Evolutionary conservation across 1,140 invertebrate species (phyloP), one percentile per base, ranked within the genome.

Genomic region (Leptoteleia sp.): DNA sequence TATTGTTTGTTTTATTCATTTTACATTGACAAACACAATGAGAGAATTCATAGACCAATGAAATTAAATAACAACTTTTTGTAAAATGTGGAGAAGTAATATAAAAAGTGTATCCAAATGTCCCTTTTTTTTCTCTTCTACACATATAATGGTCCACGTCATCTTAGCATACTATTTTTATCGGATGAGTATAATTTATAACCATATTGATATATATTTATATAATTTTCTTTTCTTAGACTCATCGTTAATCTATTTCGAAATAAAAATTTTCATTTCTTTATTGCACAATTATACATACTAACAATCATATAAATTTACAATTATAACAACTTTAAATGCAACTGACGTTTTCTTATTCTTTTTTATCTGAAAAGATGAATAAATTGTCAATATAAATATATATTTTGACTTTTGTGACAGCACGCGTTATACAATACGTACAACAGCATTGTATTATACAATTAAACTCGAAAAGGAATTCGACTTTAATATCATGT

Each of bases 71-170:
- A 76, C 64, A 76, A 62, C 72, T 61, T 76, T 76, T 68, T 68
- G 64, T 76, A 68, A 76, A 76, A 57, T 68, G 40, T 76, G 55
- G 54, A 68, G 57, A 76, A 68, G 64, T 70, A 76, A 76, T 76
- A 76, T 76, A 76, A 76, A 76, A 76, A 76, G 57, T 76, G 73
- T 76, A 76, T 76, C 57, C 71, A 75, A 75, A 75, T 67, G 61
- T 67, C 43, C 50, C n/a, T 22, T 13, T 75, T 67, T 72, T 35
- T 38, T 33, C n/a, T 73, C 59, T 52, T 67, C 61, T 75, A 75
- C 71, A 67, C 62, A 75, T 75, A 75, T 67, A 75, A 75, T 75
- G 62, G 54, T 75, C 61, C 70, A 65, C 70, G 70, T 75, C 70
- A 65, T 75, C 70, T 75, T 75, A 75, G 35, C 43, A 35, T 61